Percentiles rank a stretch among this genome's conserved stretches.
Evolutionary conservation across 1,140 invertebrate species (phyloP).

Genomic region (Tetramorium alpestre): DNA sequence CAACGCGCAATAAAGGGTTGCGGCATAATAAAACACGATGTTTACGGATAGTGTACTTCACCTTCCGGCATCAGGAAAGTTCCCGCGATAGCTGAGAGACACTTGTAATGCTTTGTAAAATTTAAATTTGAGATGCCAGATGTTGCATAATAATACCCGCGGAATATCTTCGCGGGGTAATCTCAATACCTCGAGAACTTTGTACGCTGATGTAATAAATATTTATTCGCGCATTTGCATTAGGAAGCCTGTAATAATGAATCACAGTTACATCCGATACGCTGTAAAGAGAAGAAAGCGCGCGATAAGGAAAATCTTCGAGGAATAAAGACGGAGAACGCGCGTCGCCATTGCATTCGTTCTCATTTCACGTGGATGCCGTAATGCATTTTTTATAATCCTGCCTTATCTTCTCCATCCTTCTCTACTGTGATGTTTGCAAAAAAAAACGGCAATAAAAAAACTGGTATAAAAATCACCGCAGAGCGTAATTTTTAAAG

Average conservation of each 20-base stretch:
- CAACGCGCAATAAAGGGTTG: conserved; percentile 52
- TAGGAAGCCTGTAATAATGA: conserved; percentile 48
- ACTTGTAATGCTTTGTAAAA: conserved; percentile 47
- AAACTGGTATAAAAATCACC: background rate
- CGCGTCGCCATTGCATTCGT: conserved; percentile 54
- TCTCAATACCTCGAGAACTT: conserved; percentile 50
- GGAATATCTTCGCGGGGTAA: conserved; percentile 28
- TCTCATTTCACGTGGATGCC: conserved; percentile 61
- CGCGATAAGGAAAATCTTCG: conserved; percentile 35
- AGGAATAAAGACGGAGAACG: conserved; percentile 38
- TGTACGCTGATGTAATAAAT: conserved; percentile 49
- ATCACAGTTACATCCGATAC: conserved; percentile 57
- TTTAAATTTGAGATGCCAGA: conserved; percentile 63
- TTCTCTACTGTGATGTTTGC: conserved; percentile 19
- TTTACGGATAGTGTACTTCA: conserved; percentile 40
- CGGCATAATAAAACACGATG: conserved; percentile 48
- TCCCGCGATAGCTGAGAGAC: conserved; percentile 6
- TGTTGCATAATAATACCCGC: conserved; percentile 65
- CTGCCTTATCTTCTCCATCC: conserved; percentile 43
- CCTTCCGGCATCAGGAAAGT: conserved; percentile 30
- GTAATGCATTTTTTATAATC: conserved; percentile 71
- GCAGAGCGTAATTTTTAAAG: background rate
- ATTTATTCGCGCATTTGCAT: conserved; percentile 58
- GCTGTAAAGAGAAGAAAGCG: background rate
- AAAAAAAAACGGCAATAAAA: background rate